Percentiles rank a stretch among this genome's conserved stretches.
These are phyloP conservation scores for Parasteatoda tepidariorum DNA, from an alignment of 1,140 invertebrate species.

Conservation along the genomic window DNA sequence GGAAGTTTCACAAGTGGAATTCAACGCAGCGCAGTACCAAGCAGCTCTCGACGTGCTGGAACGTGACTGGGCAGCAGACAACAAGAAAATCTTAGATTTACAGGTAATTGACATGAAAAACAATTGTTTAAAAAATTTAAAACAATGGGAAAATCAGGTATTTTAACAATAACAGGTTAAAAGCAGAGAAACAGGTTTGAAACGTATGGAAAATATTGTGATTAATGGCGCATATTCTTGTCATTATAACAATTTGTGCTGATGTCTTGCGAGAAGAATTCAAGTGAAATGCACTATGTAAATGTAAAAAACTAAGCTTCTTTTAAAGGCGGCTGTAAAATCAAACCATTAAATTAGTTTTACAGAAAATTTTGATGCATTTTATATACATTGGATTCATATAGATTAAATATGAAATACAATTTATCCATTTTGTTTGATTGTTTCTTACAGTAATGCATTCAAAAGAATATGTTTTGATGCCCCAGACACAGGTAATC, in stretches of 20 bases:
- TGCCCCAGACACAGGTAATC: too few species aligned
- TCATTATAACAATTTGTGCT: background rate
- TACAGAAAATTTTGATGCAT: too few species aligned
- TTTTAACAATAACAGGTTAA: background rate
- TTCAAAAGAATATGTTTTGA: too few species aligned
- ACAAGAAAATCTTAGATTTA: conserved; percentile 10
- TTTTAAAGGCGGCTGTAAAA: too few species aligned
- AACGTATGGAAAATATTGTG: background rate
- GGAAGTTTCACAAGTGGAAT: conserved; percentile 41
- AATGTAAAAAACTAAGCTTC: too few species aligned
- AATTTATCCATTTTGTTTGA: too few species aligned
- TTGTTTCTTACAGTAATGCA: too few species aligned
- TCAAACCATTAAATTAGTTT: too few species aligned
- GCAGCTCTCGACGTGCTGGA: conserved; percentile 11
- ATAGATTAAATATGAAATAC: too few species aligned
- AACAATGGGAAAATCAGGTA: background rate
- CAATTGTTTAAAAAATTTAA: background rate
- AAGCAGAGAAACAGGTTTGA: background rate
- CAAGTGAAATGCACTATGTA: too few species aligned
- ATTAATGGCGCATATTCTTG: background rate
- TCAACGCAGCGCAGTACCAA: conserved; percentile 39
- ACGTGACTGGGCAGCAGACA: conserved; percentile 21
- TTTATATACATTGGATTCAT: too few species aligned
- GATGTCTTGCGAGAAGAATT: background rate
- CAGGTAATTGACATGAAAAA: conserved; percentile 5